A percentile compares a stretch with the other conserved stretches of the same genome.
Conservation (phyloP, 2,888 invertebrate species). For the Ophion slaviceki region DNA sequence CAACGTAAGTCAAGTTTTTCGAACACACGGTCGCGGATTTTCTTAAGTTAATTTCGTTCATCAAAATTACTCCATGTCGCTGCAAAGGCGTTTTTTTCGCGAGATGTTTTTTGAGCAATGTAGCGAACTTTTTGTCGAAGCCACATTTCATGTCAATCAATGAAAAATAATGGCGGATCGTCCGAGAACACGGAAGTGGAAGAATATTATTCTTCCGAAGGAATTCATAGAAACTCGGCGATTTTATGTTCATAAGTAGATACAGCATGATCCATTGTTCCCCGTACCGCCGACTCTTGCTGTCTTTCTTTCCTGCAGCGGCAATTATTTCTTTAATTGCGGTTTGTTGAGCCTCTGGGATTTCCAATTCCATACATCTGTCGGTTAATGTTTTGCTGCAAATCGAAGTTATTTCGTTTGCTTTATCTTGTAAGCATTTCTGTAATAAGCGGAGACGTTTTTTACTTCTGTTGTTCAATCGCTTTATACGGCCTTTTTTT, state of each 20-base stretch:
- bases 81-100: too few species aligned
- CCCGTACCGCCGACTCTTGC: constrained; percentile 20
- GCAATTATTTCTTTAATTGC: constrained; percentile 16
- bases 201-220: constrained; percentile 27
- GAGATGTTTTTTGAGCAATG: too few species aligned
- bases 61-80: too few species aligned
- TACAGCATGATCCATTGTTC: constrained; percentile 45
- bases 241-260: constrained; percentile 31
- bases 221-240: constrained; percentile 23
- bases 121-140: constrained; percentile 29
- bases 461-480: constrained; percentile 32
- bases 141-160: constrained; percentile 35
- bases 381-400: neutral
- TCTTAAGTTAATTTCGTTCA: too few species aligned
- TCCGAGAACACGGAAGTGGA: constrained; percentile 26
- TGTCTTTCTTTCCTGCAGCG: constrained; percentile 13
- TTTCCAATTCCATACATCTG: neutral
- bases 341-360: constrained; percentile 1
- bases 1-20: constrained; percentile 5
- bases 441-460: constrained; percentile 27
- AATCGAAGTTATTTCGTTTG: neutral
- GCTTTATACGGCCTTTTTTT: constrained; percentile 21
- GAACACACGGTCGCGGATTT: too few species aligned
- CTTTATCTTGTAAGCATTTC: constrained; percentile 13
- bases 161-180: constrained; percentile 28